Conservation (phyloP, 2,888 invertebrate genomes). For the Notocelia uddmanniana region DNA sequence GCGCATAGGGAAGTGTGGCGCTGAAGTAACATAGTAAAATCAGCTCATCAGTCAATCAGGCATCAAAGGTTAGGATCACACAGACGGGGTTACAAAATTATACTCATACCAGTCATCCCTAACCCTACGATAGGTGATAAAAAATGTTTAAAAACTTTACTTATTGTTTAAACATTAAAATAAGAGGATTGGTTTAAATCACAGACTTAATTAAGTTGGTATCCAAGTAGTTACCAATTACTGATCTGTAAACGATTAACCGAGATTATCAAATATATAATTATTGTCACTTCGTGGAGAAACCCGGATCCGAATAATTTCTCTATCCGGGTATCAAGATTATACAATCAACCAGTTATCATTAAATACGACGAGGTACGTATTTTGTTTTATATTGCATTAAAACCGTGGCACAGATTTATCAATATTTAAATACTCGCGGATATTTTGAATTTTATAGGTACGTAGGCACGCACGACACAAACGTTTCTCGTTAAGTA, state of each 20-base stretch:
- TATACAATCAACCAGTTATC: conserved; percentile 65
- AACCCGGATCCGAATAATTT: conserved; percentile 57
- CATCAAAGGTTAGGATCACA: too few species aligned
- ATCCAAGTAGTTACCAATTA: conserved; percentile 8
- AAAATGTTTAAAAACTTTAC: too few species aligned
- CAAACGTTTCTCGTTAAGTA: neutral
- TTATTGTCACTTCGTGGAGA: conserved; percentile 42
- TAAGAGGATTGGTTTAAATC: conserved; percentile 2
- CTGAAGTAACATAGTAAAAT: too few species aligned
- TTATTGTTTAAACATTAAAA: neutral
- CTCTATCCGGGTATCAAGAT: conserved; percentile 62
- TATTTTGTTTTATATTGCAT: conserved; percentile 16
- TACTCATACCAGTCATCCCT: neutral
- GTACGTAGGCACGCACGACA: neutral
- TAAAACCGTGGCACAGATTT: conserved; percentile 22
- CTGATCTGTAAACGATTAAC: conserved; percentile 28
- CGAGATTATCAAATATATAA: conserved; percentile 31
- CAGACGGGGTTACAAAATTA: neutral
- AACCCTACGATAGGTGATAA: neutral
- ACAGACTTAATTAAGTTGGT: conserved; percentile 13
- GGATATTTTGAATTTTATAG: conserved; percentile 4
- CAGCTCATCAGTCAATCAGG: too few species aligned
- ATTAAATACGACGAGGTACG: conserved; percentile 43
- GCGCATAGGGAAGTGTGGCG: too few species aligned
- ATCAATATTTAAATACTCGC: conserved; percentile 16